These are phyloP conservation scores for Coregonus clupeaformis DNA, from an alignment of 2,113 vertebrate genomes.

Conservation along the genomic window DNA sequence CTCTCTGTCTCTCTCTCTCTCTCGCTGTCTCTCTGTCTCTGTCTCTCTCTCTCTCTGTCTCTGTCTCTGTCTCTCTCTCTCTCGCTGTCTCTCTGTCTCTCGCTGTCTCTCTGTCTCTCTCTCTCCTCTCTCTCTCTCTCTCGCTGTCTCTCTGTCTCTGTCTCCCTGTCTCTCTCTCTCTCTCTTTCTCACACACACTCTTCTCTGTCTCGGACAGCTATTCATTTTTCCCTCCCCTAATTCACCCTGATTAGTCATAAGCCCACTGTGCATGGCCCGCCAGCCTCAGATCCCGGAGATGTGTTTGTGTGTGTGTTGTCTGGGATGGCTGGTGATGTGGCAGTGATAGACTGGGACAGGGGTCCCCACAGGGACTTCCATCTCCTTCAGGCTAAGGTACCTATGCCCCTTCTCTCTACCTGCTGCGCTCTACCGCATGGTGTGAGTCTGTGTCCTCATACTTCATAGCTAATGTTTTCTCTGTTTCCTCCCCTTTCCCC, in stretches of 20 bases:
- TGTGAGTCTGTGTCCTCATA: neutral
- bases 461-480: neutral
- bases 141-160: too few relatives aligned
- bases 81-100: too few relatives aligned
- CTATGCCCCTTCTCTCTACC: neutral
- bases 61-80: too few relatives aligned
- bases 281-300: neutral
- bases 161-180: too few relatives aligned
- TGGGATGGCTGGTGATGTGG: conserved; percentile 6
- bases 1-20: too few relatives aligned
- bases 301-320: neutral
- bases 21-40: too few relatives aligned
- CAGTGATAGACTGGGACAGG: conserved; percentile 1
- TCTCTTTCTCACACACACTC: too few relatives aligned
- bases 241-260: conserved; percentile 3
- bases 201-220: neutral
- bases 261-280: neutral
- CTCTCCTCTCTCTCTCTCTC: neutral
- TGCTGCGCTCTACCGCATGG: neutral
- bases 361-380: conserved; percentile 27
- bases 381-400: conserved; percentile 24
- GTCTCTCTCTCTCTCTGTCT: too few relatives aligned
- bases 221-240: neutral
- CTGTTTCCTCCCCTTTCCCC: too few relatives aligned
- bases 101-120: neutral